Evolutionary conservation across 2,888 invertebrate genomes (phyloP).

Genomic region (Mimumesa dahlbomi): DNA sequence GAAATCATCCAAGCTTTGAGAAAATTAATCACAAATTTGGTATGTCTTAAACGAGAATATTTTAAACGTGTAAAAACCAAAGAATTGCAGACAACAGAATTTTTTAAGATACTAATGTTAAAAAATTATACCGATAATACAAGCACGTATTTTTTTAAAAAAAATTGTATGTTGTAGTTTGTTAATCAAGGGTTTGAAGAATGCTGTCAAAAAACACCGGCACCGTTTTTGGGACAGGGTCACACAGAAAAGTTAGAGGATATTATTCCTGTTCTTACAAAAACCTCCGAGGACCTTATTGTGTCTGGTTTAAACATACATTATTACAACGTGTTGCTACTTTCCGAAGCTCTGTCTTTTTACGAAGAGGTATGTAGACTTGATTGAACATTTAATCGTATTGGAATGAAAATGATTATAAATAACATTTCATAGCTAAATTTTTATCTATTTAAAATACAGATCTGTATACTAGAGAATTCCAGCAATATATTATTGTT

Average conservation of each 20-base stretch:
- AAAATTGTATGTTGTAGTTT: conserved; percentile 50
- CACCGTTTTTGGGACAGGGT: conserved; percentile 71
- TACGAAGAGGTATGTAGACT: conserved; percentile 69
- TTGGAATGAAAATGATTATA: too few species aligned
- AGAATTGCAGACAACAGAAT: neutral
- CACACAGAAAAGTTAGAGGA: conserved; percentile 62
- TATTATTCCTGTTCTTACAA: conserved; percentile 58
- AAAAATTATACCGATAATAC: too few species aligned
- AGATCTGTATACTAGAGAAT: conserved; percentile 63
- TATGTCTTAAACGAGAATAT: conserved; percentile 44
- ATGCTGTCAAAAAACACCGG: conserved; percentile 50
- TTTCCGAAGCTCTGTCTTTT: conserved; percentile 70
- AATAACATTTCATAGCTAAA: neutral
- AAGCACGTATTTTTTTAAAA: too few species aligned
- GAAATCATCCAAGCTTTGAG: conserved; percentile 69
- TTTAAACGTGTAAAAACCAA: neutral
- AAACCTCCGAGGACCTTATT: conserved; percentile 63
- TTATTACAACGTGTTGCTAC: conserved; percentile 56
- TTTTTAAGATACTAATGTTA: too few species aligned
- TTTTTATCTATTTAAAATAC: conserved; percentile 3
- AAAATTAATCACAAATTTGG: conserved; percentile 70
- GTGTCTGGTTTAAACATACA: conserved; percentile 70
- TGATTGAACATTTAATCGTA: conserved; percentile 9
- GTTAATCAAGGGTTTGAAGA: conserved; percentile 64
- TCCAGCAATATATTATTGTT: conserved; percentile 59